Evolutionary conservation across 2,113 vertebrate species (phyloP).

Genomic region (Sapayoa aenigma): DNA sequence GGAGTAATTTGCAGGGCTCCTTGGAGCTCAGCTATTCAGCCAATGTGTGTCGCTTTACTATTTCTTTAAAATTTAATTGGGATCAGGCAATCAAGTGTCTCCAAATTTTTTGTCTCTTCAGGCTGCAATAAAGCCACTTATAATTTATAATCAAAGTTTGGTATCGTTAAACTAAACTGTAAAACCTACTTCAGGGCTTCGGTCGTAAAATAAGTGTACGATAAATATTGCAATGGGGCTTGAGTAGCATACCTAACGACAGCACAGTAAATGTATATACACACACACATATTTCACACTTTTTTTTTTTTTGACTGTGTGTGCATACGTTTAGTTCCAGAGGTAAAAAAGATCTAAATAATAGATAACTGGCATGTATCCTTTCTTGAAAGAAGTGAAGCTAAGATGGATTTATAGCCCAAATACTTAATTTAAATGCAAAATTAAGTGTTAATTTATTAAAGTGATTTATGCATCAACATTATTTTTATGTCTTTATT

Average conservation of each 20-base stretch:
- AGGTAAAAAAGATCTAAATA: constrained; percentile 33
- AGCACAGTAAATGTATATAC: background rate
- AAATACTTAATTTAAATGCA: constrained; percentile 35
- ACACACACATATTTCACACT: background rate
- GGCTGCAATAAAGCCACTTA: constrained; percentile 40
- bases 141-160: constrained; percentile 76
- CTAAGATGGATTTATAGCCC: background rate
- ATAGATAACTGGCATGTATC: background rate
- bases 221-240: constrained; percentile 42
- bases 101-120: constrained; percentile 1
- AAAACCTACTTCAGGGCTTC: constrained; percentile 63
- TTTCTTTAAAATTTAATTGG: constrained; percentile 72
- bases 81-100: constrained; percentile 39
- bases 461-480: constrained; percentile 34
- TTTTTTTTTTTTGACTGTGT: background rate
- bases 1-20: constrained; percentile 21
- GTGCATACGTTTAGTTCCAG: background rate
- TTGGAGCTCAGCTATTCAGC: background rate
- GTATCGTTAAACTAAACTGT: constrained; percentile 67
- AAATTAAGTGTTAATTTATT: constrained; percentile 67
- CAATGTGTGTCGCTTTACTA: constrained; percentile 33
- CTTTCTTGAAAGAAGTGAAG: background rate
- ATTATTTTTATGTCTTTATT: constrained; percentile 45
- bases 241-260: background rate
- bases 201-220: constrained; percentile 55